Conservation (phyloP, 1,140 invertebrate genomes). For the Neodiprion fabricii region DNA sequence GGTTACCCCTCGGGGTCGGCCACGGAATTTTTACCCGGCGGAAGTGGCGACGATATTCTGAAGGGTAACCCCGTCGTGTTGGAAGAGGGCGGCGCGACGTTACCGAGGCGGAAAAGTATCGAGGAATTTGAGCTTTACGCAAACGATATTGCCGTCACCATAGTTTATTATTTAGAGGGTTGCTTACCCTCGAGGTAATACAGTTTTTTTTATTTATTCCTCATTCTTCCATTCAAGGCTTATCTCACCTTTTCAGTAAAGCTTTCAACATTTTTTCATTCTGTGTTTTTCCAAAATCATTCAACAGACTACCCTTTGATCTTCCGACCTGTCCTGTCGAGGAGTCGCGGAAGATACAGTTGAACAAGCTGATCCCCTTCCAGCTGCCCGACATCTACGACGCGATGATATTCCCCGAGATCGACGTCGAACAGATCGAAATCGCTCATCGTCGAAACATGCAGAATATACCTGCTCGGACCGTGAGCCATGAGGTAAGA, state of each 20-base stretch:
- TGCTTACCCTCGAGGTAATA: conserved; percentile 34
- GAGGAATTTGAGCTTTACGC: not conserved
- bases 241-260: not conserved
- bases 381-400: not conserved
- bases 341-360: conserved; percentile 13
- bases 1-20: not conserved
- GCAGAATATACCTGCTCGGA: not conserved
- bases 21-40: not conserved
- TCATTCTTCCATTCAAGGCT: too few relatives aligned
- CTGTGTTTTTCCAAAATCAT: too few relatives aligned
- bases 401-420: not conserved
- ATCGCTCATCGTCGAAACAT: not conserved
- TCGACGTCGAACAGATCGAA: not conserved
- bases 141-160: conserved; percentile 9
- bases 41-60: not conserved
- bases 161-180: conserved; percentile 34
- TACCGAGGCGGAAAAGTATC: not conserved
- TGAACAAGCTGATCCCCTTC: conserved; percentile 11
- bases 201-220: too few relatives aligned
- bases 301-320: conserved; percentile 32
- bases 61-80: too few relatives aligned
- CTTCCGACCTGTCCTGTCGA: conserved; percentile 31
- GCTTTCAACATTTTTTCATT: not conserved
- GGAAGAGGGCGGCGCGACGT: too few relatives aligned
- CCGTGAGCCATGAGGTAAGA: not conserved